Evolutionary conservation across 1,140 invertebrate species (phyloP).

Genomic region (Spodoptera frugiperda): DNA sequence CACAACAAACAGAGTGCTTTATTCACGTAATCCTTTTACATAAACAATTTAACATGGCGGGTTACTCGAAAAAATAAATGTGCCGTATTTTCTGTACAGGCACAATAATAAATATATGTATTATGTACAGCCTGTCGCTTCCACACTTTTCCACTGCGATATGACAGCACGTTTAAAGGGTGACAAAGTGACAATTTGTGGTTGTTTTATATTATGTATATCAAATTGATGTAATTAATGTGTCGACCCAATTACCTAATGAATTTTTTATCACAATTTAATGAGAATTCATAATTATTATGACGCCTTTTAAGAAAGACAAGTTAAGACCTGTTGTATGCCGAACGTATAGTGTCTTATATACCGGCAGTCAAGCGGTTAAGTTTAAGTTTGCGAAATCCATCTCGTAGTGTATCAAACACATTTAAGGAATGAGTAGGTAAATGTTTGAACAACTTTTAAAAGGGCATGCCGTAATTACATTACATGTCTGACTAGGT

Average conservation of each 20-base stretch:
- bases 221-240: too few species aligned
- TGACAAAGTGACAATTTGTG: neutral
- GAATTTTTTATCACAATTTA: too few species aligned
- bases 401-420: too few species aligned
- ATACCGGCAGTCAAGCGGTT: too few species aligned
- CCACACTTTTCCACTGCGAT: slow-evolving; percentile 5
- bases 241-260: too few species aligned
- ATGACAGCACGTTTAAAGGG: neutral
- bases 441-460: neutral
- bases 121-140: neutral
- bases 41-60: slow-evolving; percentile 1
- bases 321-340: too few species aligned
- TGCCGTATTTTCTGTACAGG: neutral
- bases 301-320: too few species aligned
- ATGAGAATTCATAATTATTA: too few species aligned
- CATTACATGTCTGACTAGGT: neutral
- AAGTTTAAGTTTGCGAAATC: too few species aligned
- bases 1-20: neutral
- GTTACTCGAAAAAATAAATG: neutral
- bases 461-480: neutral
- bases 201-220: neutral
- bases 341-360: too few species aligned
- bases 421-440: neutral
- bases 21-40: neutral
- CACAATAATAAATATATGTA: slow-evolving; percentile 9